Conservation (phyloP, 1,140 invertebrate genomes). For the Yoshiicerus persimilis region DNA sequence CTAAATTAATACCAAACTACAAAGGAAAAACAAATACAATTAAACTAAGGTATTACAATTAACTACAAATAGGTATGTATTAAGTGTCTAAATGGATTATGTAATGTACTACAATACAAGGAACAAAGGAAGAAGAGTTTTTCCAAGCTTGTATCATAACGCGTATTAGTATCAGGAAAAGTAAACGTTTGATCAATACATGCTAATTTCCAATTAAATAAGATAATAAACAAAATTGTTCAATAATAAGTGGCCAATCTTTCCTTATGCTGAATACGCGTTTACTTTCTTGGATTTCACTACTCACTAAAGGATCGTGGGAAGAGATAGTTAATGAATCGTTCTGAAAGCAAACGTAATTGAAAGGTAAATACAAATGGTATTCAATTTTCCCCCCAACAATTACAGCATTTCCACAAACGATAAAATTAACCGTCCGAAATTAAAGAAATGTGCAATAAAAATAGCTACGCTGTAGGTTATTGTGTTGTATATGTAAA, state of each 20-base stretch:
- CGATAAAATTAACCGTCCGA: background rate
- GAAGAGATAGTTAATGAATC: background rate
- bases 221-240: background rate
- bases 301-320: background rate
- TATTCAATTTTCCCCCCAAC: too few species aligned
- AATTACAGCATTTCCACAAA: background rate
- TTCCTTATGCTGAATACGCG: background rate
- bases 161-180: background rate
- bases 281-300: background rate
- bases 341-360: background rate
- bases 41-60: background rate
- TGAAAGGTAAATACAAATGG: too few species aligned
- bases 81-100: background rate
- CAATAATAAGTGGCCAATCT: background rate
- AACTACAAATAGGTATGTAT: background rate
- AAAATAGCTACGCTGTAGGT: background rate
- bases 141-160: background rate
- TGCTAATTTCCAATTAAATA: background rate
- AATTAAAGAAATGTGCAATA: background rate
- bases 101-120: background rate
- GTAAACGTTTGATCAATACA: too few species aligned
- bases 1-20: constrained; percentile 32
- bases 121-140: background rate
- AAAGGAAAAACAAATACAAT: constrained; percentile 51
- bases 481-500: background rate